phyloP scores from a whole-genome alignment of 2,797 vertebrate genomes.

The Cichlasoma orientale region DNA sequence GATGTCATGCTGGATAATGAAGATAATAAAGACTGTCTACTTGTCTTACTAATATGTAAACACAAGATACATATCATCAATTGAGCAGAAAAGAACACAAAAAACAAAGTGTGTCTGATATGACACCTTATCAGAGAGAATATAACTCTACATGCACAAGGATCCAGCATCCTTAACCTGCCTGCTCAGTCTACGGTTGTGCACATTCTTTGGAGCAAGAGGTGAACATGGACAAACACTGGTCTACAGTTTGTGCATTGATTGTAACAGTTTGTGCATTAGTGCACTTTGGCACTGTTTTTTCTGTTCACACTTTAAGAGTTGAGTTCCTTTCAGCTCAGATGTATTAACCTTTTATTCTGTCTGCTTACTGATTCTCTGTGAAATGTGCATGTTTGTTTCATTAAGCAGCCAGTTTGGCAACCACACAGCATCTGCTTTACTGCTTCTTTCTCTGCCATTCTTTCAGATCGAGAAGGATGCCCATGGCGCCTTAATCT shows the following conservation, averaged over 20 bases:
- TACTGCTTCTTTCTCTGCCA: too few relatives aligned
- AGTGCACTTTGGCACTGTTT: constrained; percentile 38
- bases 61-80: background rate
- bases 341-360: too few relatives aligned
- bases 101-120: background rate
- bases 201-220: constrained; percentile 37
- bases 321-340: constrained; percentile 28
- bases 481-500: constrained; percentile 14
- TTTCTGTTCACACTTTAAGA: background rate
- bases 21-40: background rate
- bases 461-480: constrained; percentile 46
- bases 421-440: too few relatives aligned
- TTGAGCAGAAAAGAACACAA: background rate
- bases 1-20: background rate
- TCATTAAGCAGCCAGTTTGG: too few relatives aligned
- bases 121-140: background rate
- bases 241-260: constrained; percentile 40
- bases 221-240: constrained; percentile 61
- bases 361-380: background rate
- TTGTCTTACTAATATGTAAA: background rate
- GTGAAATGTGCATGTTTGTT: background rate
- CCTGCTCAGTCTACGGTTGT: constrained; percentile 30
- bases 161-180: constrained; percentile 42
- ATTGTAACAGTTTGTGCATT: constrained; percentile 49
- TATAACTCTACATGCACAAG: constrained; percentile 49